Base-by-base conservation (phyloP, 2,888 invertebrate species). In the Drosophila peninsularis region DNA sequence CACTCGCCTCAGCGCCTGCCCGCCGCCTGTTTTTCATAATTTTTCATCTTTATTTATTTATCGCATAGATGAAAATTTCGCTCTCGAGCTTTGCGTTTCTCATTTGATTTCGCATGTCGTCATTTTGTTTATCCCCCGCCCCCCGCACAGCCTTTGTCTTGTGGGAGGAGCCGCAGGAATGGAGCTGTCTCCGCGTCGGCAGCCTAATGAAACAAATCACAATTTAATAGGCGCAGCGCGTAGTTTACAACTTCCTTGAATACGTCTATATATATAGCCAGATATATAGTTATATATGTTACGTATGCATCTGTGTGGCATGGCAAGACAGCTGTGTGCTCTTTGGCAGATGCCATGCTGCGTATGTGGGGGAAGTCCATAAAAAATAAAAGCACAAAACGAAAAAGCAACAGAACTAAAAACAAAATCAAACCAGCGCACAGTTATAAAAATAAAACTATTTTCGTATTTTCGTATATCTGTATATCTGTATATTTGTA, bases 361-460 rank as follows among this genome's bases (percentile, higher is more conserved):
- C 82, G 72, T 76, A 78, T 88, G 80, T 88, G 88, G 83, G 83
- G 88, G 88, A 83, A 83, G 88, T 88, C 83, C 86, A 83, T 83
- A 88, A 83, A 82, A 67, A 86, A 66, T 57, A 66, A 39, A 41
- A 34, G 7, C 0, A 41, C 52, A 41, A 30, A 34, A 39, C 0
- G 24, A 39, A 13, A 19, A 41, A 21, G 30, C 63, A 49, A 34
- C 9, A 52, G 34, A 37, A 13, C 10, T 45, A 56, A 39, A 39
- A 45, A 54, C 42, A 60, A 72, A 85, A 88, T 71, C 82, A 83
- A 83, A 83, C 86, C 83, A 83, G 83, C 88, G 80, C 83, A 86
- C 66, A 82, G 80, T 71, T 83, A 83, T 86, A 83, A 83, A 83
- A 83, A 88, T 86, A 83, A 83, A 83, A 78, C 88, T 83, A 83